Evolutionary conservation across 2,888 invertebrate species (phyloP), one percentile per base, ranked within the genome.

Genomic region (Caenorhabditis japonica): DNA sequence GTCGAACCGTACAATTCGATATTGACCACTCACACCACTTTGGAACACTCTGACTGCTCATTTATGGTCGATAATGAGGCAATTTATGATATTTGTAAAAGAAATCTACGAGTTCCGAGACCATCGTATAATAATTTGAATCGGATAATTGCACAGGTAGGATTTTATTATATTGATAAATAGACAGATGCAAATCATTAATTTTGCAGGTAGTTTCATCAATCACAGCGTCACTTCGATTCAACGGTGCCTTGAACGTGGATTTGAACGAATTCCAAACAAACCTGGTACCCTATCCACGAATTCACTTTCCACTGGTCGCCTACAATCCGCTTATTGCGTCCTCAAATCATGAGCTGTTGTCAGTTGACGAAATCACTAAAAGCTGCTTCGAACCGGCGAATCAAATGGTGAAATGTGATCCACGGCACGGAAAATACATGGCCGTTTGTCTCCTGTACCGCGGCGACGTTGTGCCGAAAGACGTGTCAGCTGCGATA

Each of bases 1-100:
- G 95, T 95, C 43, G 95, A 95, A 88, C 95, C 95, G 0, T 96
- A 96, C 92, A 96, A 96, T 90, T 94, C 95, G 0, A 94, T 96
- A 60, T 83, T 95, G 87, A 95, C 95, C 87, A 95, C 95, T 75
- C 95, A 96, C 90, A 95, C 95, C 56, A 95, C 95, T 70, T 82
- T 91, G 77, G 95, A 95, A 89, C 95, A 95, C 89, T 94, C 94
- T 0, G 95, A 95, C 91, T 95, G 95, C 89, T 94, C 95, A 53
- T 96, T 90, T 81, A 89, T 90, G 95, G 93, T 94, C 21, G 95
- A 95, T 90, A 95, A 95, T 85, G 94, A 95, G 88, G 94, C 95
- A 43, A 90, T 95, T 84, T 94, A 94, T 88, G 94, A 94, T 86
- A 94, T 95, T 83, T 95, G 95, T 89, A 91, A 93, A 62, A 91